Evolutionary conservation across 2,888 invertebrate genomes (phyloP).

Genomic region (Beris morrisii): DNA sequence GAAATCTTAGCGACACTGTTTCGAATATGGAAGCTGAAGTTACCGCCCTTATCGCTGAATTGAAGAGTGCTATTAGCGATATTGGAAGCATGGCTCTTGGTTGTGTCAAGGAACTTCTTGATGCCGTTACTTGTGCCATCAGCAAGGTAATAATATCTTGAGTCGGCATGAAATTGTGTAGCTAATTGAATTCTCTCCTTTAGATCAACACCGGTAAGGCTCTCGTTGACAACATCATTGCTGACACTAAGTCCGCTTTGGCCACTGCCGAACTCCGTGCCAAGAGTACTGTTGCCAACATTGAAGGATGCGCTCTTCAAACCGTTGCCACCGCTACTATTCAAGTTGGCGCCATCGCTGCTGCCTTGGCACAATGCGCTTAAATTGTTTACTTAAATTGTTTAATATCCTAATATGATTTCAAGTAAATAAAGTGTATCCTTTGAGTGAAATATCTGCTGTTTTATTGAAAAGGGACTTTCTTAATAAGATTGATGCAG

Average conservation of each 20-base stretch:
- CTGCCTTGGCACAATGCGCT: not conserved
- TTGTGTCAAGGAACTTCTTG: slow-evolving; percentile 7
- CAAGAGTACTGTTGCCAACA: not conserved
- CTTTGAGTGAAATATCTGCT: not conserved
- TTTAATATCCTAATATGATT: slow-evolving; percentile 7
- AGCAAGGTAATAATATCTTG: not conserved
- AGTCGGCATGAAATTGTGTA: too few relatives aligned
- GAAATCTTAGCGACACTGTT: not conserved
- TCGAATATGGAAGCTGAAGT: not conserved
- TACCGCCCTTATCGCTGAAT: not conserved
- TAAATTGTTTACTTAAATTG: not conserved
- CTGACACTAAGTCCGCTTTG: slow-evolving; percentile 13
- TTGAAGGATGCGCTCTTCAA: slow-evolving; percentile 26
- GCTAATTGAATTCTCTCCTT: not conserved
- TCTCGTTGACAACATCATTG: slow-evolving; percentile 6
- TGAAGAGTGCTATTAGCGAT: not conserved
- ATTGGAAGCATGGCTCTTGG: not conserved
- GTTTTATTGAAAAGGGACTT: not conserved
- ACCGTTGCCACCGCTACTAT: slow-evolving; percentile 11
- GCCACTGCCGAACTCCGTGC: slow-evolving; percentile 10
- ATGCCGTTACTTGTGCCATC: slow-evolving; percentile 11
- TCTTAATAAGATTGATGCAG: too few relatives aligned
- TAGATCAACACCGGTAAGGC: slow-evolving; percentile 21
- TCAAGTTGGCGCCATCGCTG: not conserved
- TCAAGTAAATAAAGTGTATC: not conserved